Evolutionary conservation across 2,113 vertebrate genomes (phyloP), one percentile per base, ranked within the genome.

Genomic region (Vulpes ferrilata): DNA sequence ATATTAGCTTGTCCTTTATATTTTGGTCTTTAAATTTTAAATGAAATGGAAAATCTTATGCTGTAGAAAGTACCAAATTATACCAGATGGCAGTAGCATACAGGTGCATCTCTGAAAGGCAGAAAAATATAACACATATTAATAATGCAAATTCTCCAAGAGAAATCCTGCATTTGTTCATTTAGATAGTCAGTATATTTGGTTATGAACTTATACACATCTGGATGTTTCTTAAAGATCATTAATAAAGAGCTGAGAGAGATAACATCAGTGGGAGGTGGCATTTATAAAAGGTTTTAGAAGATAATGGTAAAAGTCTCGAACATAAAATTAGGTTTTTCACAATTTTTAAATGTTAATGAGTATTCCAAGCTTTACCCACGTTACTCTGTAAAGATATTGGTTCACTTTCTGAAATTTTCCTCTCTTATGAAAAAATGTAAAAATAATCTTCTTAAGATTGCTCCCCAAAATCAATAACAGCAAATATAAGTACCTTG

Each of bases 261-360:
- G 5, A 35, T 94, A 51, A 78, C 48, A 7, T 53, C 16, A 86
- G 0, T 88, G 30, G 35, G 79, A 95, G 27, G 23, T 94, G 30
- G 13, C 11, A 90, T 88, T 95, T 81, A 19, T 48, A 64, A 91
- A 86, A 11, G 11, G 25, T 80, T 83, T 86, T 69, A 74, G 74
- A 80, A 96, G 12, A 23, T 78, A 71, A 62, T 7, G 3, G 1
- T 13, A 5, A 15, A 95, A 95, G 35, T 53, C 23, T 25, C n/a
- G 87, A 80, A 51, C 23, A 80, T 23, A 92, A 80, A 92, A 81
- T 96, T 90, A 88, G 3, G 8, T 17, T 86, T 85, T 62, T 74
- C 25, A 79, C 38, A 64, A 59, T 60, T 86, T 97, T 93, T 74
- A 93, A 87, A 96, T 85, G 35, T 86, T 73, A 95, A 55, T 85